These are phyloP conservation scores for Hemaris fuciformis DNA, from an alignment of 2,888 invertebrate genomes.

Conservation along the genomic window DNA sequence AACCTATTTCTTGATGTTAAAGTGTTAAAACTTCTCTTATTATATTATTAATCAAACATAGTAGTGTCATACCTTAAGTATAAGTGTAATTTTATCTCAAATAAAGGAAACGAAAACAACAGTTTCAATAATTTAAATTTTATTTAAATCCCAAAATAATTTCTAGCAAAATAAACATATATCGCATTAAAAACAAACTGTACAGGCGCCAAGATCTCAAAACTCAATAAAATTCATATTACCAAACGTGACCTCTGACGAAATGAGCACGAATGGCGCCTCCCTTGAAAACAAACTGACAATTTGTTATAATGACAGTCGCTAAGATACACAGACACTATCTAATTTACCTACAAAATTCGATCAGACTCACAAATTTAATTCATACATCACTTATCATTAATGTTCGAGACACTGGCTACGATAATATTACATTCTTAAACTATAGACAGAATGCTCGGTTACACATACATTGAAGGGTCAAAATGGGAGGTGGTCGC, in stretches of 20 bases:
- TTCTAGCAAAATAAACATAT: slow-evolving; percentile 36
- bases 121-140: slow-evolving; percentile 48
- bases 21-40: background rate
- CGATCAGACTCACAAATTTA: background rate
- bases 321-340: background rate
- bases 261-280: no score
- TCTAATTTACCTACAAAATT: background rate
- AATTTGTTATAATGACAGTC: no score
- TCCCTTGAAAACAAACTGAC: no score
- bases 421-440: background rate
- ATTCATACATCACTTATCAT: background rate
- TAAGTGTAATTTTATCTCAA: background rate
- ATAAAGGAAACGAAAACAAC: slow-evolving; percentile 15
- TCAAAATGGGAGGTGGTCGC: no score
- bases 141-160: slow-evolving; percentile 52
- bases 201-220: background rate
- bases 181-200: slow-evolving; percentile 20
- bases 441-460: background rate
- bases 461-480: no score
- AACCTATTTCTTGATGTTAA: background rate
- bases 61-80: background rate
- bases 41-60: background rate
- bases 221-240: background rate
- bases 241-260: no score
- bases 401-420: background rate